Evolutionary conservation across 2,888 invertebrate species (phyloP), one percentile per base, ranked within the genome.

Genomic region (Asteroscopus sphinx): DNA sequence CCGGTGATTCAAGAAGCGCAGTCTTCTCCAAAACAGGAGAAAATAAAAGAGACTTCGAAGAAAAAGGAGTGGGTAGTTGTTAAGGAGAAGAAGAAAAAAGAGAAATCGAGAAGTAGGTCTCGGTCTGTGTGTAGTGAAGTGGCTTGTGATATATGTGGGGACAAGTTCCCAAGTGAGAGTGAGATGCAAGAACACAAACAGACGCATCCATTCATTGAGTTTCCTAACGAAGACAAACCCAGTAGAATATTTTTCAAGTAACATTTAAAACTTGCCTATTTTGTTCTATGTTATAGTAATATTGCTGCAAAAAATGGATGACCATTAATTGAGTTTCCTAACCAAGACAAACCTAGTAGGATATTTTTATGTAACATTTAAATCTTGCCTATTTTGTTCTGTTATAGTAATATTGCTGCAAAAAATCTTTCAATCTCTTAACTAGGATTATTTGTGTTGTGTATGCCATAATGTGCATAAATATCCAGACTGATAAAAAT

Each of bases 181-280:
- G 77, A 78, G 28, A 94, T 94, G 94, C 70, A 87, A 33, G 87
- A 88, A 68, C 94, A 94, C 54, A 93, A 94, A 79, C 85, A 88
- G 42, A 92, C 89, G 0, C 94, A 94, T 53, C 94, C 94, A 0
- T 94, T 94, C 59, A 93, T 94, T 44, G 93, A 92, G 64, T 92
- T 94, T 46, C 91, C 93, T 1, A 93, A 91, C 51, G 94, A 94
- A 16, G 93, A 93, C 74, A 92, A 85, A 16, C 93, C 93, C 0
- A 92, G 89, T 80, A 90, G 93, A 63, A 94, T 94, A 91, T 94
- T 94, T 69, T 94, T 94, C 81, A 94, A 94, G 76, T 92, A 81
- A 54, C 1, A 3, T 42, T 39, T 63, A 45, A 80, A 42, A 79
- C 82, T 85, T 85, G 83, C 85, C 68, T 70, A 46, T 41, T 30